Base-by-base conservation (phyloP, 2,113 vertebrate species). In the Anguilla rostrata region DNA sequence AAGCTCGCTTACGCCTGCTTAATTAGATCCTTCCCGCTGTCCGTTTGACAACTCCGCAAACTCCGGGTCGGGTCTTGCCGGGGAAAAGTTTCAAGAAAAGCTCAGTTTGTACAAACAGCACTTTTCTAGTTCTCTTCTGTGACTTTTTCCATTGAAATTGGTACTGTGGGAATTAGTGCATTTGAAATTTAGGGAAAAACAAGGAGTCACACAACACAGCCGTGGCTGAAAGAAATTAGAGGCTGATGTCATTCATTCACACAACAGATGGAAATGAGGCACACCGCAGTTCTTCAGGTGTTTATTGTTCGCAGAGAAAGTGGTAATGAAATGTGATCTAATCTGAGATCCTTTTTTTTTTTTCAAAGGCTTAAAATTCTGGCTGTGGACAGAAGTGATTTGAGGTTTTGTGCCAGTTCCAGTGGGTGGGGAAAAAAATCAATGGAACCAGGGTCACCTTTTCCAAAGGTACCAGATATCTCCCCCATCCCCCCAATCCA, bases 371-470 rank as follows among this genome's bases (percentile, higher is more conserved):
- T 20, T 29, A 75, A n/a, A 75, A n/a, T 34, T 29, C 71, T 75
- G 71, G n/a, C 71, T 75, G 26, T 75, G 71, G n/a, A 75, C 71
- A 75, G 71, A 75, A 75, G 79, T 91, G 91, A 94, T 94, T 94
- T 92, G 93, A 78, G 5, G 87, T 40, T 63, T 85, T 66, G 20
- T 85, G 86, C 91, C 85, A 39, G 86, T 20, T 83, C 86, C 41
- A 39, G 49, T 87, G 90, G 89, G 34, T 34, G 49, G 49, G 49
- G 49, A 1, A 11, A 2, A 14, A 92, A 92, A 93, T 93, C 88
- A 60, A 94, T 92, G 41, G 2, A 66, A 87, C 80, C 88, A 81
- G 89, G 90, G 92, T 92, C 91, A 91, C 87, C 89, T 90, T 89
- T 85, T 91, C 83, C 87, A 85, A 86, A 85, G 84, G 78, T 0